phyloP scores from a whole-genome alignment of 2,113 vertebrate genomes.

The Hucho hucho region DNA sequence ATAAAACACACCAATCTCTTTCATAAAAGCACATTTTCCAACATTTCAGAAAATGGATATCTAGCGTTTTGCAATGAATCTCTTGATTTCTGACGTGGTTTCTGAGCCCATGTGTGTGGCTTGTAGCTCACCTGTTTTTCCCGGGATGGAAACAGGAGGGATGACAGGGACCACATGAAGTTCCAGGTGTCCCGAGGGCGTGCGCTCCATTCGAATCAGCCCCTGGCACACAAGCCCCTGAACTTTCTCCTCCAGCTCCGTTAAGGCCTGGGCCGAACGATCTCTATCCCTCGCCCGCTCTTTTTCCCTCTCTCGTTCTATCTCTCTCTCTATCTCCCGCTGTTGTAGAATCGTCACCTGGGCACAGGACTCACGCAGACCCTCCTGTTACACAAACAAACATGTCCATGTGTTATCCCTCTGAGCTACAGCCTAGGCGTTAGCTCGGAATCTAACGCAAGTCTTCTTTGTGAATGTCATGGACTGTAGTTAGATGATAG shows the following conservation, averaged over 20 bases:
- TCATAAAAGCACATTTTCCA: too few species aligned
- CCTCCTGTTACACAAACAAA: conserved; percentile 68
- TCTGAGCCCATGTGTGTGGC: not conserved
- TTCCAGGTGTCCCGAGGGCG: conserved; percentile 73
- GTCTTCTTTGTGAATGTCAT: too few species aligned
- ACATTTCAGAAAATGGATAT: too few species aligned
- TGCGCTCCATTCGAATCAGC: conserved; percentile 78
- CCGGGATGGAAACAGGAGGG: conserved; percentile 3
- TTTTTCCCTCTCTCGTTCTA: conserved; percentile 50
- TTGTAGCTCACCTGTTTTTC: conserved; percentile 50
- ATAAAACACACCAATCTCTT: too few species aligned
- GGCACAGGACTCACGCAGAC: conserved; percentile 65
- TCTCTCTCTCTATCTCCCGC: conserved; percentile 59
- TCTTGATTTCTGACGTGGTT: too few species aligned
- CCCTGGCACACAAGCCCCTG: conserved; percentile 83
- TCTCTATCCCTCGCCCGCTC: conserved; percentile 41
- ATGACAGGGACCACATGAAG: conserved; percentile 77
- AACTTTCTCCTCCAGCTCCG: conserved; percentile 79
- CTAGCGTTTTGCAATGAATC: too few species aligned
- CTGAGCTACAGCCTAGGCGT: too few species aligned
- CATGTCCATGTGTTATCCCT: not conserved
- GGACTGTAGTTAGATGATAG: too few species aligned
- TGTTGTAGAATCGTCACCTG: conserved; percentile 64
- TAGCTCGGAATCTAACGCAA: too few species aligned
- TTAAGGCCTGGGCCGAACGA: conserved; percentile 37